Base-by-base conservation (phyloP, 2,888 invertebrate genomes). In the Ceraclea dissimilis region DNA sequence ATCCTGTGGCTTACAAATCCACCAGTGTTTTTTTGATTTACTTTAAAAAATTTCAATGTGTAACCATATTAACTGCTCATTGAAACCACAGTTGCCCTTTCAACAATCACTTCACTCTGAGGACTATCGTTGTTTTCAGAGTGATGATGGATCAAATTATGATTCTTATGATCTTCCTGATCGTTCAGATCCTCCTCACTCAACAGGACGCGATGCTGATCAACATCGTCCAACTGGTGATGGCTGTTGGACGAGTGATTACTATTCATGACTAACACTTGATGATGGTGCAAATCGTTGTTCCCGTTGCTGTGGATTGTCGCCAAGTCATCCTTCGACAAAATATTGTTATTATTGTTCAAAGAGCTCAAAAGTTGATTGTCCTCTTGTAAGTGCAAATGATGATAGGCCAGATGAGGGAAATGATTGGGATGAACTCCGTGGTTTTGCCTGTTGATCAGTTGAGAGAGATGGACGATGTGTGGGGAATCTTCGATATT, bases 1-100 rank as follows among this genome's bases (percentile, higher is more conserved):
- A n/a, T n/a, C n/a, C n/a, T n/a, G n/a, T n/a, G n/a, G n/a, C n/a
- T n/a, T n/a, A n/a, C n/a, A n/a, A n/a, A n/a, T n/a, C n/a, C n/a
- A n/a, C n/a, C n/a, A n/a, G n/a, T n/a, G n/a, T n/a, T n/a, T n/a
- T n/a, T n/a, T n/a, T n/a, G n/a, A n/a, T n/a, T n/a, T n/a, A n/a
- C n/a, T n/a, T n/a, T n/a, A n/a, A n/a, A n/a, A n/a, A n/a, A n/a
- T n/a, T n/a, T n/a, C n/a, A n/a, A n/a, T n/a, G n/a, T n/a, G n/a
- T n/a, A n/a, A n/a, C n/a, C n/a, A n/a, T 49, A 68, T 74, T 72
- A 75, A 70, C 75, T 74, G 67, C 72, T 74, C 66, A 79, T 68
- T 59, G 79, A 78, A 26, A 79, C 79, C 57, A 79, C 79, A 56
- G 78, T 75, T 61, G 78, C 74, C 57, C 79, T 74, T 21, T 79